These are phyloP conservation scores for Endomychus coccineus DNA, from an alignment of 2,888 invertebrate species.

Conservation along the genomic window DNA sequence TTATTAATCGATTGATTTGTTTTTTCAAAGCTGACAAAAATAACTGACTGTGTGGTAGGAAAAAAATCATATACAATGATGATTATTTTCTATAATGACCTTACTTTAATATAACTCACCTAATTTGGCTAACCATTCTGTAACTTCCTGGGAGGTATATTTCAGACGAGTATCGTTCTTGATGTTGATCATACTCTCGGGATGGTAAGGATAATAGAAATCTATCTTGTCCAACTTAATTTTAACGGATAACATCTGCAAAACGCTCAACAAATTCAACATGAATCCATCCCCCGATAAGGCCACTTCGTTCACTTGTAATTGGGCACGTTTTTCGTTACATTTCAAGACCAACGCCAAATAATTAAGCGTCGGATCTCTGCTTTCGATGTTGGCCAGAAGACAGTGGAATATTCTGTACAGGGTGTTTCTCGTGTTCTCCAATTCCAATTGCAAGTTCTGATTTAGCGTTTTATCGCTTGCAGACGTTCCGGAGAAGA, in stretches of 20 bases:
- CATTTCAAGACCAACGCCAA: conserved; percentile 67
- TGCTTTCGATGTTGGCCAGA: conserved; percentile 70
- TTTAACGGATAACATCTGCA: conserved; percentile 85
- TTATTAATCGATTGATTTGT: too few relatives aligned
- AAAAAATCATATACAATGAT: too few relatives aligned
- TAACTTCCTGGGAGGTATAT: conserved; percentile 73
- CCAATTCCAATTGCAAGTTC: conserved; percentile 58
- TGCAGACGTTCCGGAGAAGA: conserved; percentile 47
- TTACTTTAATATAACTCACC: conserved; percentile 44
- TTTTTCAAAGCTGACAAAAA: too few relatives aligned
- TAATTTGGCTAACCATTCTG: conserved; percentile 62
- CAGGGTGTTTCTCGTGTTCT: conserved; percentile 66
- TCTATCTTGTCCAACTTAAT: conserved; percentile 88
- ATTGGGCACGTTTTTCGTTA: conserved; percentile 83
- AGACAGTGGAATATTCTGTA: conserved; percentile 79
- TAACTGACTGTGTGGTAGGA: too few relatives aligned
- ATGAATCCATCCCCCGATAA: conserved; percentile 93
- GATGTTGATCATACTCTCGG: conserved; percentile 63
- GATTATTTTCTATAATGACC: background rate
- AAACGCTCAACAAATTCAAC: conserved; percentile 83
- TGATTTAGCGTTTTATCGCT: conserved; percentile 11
- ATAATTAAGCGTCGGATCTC: conserved; percentile 73
- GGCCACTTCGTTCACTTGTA: conserved; percentile 81
- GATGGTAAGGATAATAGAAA: conserved; percentile 81
- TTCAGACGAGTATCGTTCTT: conserved; percentile 77